Base-by-base conservation (phyloP, 1,140 invertebrate genomes). In the Drosophila ironensis region DNA sequence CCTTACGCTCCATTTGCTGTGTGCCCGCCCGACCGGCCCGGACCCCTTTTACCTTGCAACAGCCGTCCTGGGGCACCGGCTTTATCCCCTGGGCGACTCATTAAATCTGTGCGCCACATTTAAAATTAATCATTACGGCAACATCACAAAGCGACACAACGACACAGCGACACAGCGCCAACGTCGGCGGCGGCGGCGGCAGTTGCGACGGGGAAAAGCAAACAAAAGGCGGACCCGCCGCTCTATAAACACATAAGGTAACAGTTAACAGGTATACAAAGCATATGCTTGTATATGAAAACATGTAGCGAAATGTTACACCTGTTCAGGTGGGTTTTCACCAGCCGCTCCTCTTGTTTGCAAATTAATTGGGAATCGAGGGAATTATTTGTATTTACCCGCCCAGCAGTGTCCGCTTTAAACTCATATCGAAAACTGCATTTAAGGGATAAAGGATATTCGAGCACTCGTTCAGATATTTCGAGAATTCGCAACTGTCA, bases 21-120 rank as follows among this genome's bases (percentile, higher is more conserved):
- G 7, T n/a, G n/a, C 37, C 37, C n/a, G 1, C n/a, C 4, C 4
- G 7, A n/a, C 17, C 5, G 4, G 3, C 20, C 14, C 2, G n/a
- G 7, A 5, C 11, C 14, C 6, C 7, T 17, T 24, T 47, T 11
- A 8, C 6, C 35, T 44, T 3, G 12, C 51, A 35, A 24, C 42
- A n/a, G 17, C 41, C 25, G 6, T 22, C 41, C 42, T 30, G 27
- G n/a, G 41, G 8, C 33, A 8, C 12, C 14, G 22, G 30, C 30
- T 16, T 59, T 60, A 68, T 60, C 42, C 56, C 71, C 53, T 30
- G 30, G 54, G 72, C 66, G 66, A 66, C 66, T 76, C 72, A 76
- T 76, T 76, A 76, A 76, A 76, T 59, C 59, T 53, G 59, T 66
- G 67, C 66, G 72, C 66, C 47, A 71, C 72, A 76, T 76, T 76